Evolutionary conservation across 2,888 invertebrate genomes (phyloP).

Genomic region (Cephonodes hylas): DNA sequence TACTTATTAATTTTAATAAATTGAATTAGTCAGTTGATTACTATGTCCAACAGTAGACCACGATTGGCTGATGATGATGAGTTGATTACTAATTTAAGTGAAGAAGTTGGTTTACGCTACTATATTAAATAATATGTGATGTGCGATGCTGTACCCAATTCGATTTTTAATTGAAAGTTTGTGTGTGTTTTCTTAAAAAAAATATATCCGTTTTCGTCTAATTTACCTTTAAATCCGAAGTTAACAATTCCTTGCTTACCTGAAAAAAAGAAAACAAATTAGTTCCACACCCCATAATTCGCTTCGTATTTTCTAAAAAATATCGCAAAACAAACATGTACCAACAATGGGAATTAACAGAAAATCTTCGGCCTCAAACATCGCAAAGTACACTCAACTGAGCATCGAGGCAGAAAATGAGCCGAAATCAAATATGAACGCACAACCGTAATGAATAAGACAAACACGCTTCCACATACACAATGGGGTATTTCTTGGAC

Average conservation of each 20-base stretch:
- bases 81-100: too few species aligned
- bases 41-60: too few species aligned
- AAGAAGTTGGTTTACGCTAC: too few species aligned
- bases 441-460: constrained; percentile 54
- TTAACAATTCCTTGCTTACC: constrained; percentile 2
- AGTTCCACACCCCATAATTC: constrained; percentile 22
- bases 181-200: too few species aligned
- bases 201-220: too few species aligned
- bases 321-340: constrained; percentile 20
- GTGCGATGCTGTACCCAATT: too few species aligned
- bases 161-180: too few species aligned
- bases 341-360: constrained; percentile 43
- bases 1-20: too few species aligned
- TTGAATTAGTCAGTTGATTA: too few species aligned
- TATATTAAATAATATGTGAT: too few species aligned
- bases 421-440: constrained; percentile 71
- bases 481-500: constrained; percentile 22
- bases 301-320: constrained; percentile 2
- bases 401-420: constrained; percentile 42
- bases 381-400: constrained; percentile 34
- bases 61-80: too few species aligned
- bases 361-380: constrained; percentile 54
- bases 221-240: neutral
- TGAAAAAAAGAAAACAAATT: constrained; percentile 25
- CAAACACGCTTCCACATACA: constrained; percentile 57